These are phyloP conservation scores for Brotula barbata DNA, from an alignment of 2,797 vertebrate species.

Conservation along the genomic window DNA sequence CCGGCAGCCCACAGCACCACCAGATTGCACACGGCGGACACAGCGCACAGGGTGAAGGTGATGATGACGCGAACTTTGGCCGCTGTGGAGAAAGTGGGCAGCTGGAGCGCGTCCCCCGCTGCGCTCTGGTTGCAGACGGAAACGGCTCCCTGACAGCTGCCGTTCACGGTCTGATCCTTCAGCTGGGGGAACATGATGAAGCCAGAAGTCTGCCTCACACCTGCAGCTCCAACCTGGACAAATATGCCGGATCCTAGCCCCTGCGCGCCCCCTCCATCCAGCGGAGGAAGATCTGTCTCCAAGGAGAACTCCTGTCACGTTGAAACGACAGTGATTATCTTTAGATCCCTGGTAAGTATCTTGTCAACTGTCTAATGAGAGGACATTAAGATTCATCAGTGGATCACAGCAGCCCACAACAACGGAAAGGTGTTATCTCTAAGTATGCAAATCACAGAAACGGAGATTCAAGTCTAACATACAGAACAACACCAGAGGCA, in stretches of 20 bases:
- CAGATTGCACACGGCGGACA: conserved; percentile 81
- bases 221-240: neutral
- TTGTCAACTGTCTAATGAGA: too few species aligned
- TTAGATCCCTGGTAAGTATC: too few species aligned
- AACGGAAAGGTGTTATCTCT: too few species aligned
- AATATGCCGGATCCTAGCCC: neutral
- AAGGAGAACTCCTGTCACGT: too few species aligned
- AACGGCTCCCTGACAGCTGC: conserved; percentile 61
- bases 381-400: too few species aligned
- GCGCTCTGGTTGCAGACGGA: conserved; percentile 59
- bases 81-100: conserved; percentile 83
- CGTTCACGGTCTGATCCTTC: conserved; percentile 61
- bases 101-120: conserved; percentile 68
- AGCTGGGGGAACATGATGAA: conserved; percentile 70
- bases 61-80: conserved; percentile 82
- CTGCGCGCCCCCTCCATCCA: neutral
- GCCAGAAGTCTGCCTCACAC: conserved; percentile 23
- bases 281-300: too few species aligned
- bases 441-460: too few species aligned
- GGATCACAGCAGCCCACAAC: neutral
- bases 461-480: too few species aligned
- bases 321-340: too few species aligned
- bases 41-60: conserved; percentile 79
- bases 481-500: too few species aligned
- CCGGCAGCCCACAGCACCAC: conserved; percentile 77